Conservation (phyloP, 37 sponge, comb jelly and placozoan species). For the Bolinopsis microptera region DNA sequence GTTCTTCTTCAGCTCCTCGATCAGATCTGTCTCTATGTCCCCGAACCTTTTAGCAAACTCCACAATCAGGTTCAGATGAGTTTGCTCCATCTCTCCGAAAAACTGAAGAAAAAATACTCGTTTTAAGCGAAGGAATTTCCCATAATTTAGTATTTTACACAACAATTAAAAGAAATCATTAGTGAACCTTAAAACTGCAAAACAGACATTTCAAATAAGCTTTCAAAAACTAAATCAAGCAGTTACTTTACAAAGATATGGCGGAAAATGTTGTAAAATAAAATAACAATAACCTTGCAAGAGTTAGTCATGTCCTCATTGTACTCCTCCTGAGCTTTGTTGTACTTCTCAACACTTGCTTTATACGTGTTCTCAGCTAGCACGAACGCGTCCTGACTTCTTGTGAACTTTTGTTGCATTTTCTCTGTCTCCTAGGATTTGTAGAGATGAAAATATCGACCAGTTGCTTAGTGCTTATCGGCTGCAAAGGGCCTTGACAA, state of each 20-base stretch:
- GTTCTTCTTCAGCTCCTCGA: conserved; percentile 13
- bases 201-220: too few species aligned
- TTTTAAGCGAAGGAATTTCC: too few species aligned
- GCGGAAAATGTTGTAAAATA: neutral
- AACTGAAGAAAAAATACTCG: neutral
- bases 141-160: too few species aligned
- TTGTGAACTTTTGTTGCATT: conserved; percentile 23
- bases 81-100: conserved; percentile 47
- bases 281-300: conserved; percentile 8
- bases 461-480: too few species aligned
- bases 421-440: neutral
- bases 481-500: too few species aligned
- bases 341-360: conserved; percentile 54
- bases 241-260: too few species aligned
- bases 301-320: conserved; percentile 58
- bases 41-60: conserved; percentile 53
- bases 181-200: too few species aligned
- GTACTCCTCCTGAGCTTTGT: conserved; percentile 58
- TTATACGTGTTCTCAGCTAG: conserved; percentile 43
- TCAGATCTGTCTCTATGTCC: neutral
- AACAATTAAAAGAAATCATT: neutral
- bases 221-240: too few species aligned
- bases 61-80: conserved; percentile 23
- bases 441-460: too few species aligned
- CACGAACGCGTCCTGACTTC: conserved; percentile 40